A percentile compares a stretch with the other conserved stretches of the same genome.
Conservation (phyloP, 2,113 vertebrate species). For the Oryzias woworae region DNA sequence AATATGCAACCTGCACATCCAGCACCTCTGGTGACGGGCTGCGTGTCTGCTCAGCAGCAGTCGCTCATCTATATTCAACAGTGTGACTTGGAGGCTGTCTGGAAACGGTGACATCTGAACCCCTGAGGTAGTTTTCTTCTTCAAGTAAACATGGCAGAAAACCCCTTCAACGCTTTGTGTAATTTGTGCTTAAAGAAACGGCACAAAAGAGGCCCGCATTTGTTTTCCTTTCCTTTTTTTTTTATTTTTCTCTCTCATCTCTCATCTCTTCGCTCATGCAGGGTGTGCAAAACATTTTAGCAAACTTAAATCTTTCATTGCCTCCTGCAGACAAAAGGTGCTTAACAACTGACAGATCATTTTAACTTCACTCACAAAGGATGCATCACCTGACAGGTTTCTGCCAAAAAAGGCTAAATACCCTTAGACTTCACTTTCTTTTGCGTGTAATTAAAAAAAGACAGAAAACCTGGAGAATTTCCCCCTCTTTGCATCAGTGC, state of each 20-base stretch:
- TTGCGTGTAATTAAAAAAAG: constrained; percentile 10
- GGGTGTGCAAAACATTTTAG: too few relatives aligned
- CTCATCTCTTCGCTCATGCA: too few relatives aligned
- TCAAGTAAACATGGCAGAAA: constrained; percentile 22
- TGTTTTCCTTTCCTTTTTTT: not conserved
- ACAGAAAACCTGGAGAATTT: constrained; percentile 8
- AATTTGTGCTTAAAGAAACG: constrained; percentile 1
- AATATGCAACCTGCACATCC: not conserved
- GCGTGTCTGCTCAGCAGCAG: not conserved
- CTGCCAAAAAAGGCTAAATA: constrained; percentile 19
- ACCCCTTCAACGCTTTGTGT: not conserved
- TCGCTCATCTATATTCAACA: constrained; percentile 15
- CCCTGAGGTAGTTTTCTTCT: not conserved
- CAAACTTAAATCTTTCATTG: too few relatives aligned
- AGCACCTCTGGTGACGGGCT: not conserved
- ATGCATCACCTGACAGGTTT: constrained; percentile 34
- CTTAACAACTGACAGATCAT: constrained; percentile 31
- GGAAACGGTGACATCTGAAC: constrained; percentile 7
- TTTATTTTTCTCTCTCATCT: constrained; percentile 9
- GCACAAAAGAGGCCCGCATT: not conserved
- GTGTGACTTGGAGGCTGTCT: not conserved
- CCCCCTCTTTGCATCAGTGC: constrained; percentile 20
- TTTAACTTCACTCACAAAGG: constrained; percentile 12
- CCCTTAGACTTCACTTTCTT: constrained; percentile 3
- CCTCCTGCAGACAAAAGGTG: constrained; percentile 4